Evolutionary conservation across 2,113 vertebrate species (phyloP).

Genomic region (Fulica atra): DNA sequence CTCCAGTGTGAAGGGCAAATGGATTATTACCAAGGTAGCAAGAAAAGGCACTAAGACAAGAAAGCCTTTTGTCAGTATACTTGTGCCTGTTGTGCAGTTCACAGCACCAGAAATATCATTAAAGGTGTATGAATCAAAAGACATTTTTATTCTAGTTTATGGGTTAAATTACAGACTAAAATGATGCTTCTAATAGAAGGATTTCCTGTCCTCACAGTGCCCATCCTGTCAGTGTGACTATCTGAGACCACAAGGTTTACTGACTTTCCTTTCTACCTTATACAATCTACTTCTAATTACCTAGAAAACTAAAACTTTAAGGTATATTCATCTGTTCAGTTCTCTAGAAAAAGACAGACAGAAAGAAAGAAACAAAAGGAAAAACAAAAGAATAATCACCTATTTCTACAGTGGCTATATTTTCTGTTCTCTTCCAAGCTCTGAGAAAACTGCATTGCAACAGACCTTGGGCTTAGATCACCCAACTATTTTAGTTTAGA

Average conservation of each 20-base stretch:
- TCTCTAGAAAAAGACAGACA: not conserved
- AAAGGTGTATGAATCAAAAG: not conserved
- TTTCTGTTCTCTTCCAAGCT: not conserved
- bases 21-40: not conserved
- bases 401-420: not conserved
- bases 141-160: not conserved
- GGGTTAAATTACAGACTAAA: not conserved
- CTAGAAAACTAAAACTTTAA: slow-evolving; percentile 1
- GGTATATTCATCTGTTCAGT: not conserved
- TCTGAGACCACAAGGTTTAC: not conserved
- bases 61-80: not conserved
- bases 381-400: not conserved
- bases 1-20: not conserved
- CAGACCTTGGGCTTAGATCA: not conserved
- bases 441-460: not conserved
- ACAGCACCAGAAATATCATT: not conserved
- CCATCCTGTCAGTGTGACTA: not conserved
- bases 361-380: not conserved
- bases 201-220: not conserved
- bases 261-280: not conserved
- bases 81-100: not conserved
- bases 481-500: not conserved
- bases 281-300: not conserved
- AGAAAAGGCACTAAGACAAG: not conserved
- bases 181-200: not conserved